phyloP scores from a whole-genome alignment of 2,797 vertebrate species.

The Vipera ursinii region DNA sequence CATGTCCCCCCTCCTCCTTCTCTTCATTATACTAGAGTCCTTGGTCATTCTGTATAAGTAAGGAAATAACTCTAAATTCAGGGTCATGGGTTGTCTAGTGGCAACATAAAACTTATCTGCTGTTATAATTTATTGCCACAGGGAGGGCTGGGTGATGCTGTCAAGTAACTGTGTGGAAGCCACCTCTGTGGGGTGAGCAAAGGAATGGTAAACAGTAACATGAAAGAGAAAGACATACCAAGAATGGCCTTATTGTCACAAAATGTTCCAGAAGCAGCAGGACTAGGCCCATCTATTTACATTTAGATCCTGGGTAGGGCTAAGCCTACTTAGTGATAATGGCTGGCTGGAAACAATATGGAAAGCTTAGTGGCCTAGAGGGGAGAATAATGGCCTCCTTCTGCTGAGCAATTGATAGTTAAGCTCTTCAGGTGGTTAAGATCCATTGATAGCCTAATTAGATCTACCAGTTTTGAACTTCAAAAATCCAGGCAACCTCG shows the following conservation, averaged over 20 bases:
- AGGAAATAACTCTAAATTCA: not conserved
- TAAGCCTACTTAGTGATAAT: not conserved
- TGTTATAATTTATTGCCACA: not conserved
- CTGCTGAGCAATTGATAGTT: not conserved
- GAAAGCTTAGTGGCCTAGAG: not conserved
- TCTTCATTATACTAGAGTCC: not conserved
- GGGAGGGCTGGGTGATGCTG: not conserved
- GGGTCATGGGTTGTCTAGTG: not conserved
- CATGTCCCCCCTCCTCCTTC: too few relatives aligned
- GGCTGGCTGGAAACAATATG: not conserved
- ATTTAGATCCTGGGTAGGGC: not conserved
- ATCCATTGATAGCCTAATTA: not conserved
- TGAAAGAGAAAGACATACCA: not conserved
- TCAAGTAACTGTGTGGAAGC: not conserved
- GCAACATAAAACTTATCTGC: not conserved
- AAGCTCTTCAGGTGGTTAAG: not conserved
- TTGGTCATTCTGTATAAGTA: not conserved
- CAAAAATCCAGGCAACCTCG: not conserved
- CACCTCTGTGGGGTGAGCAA: not conserved
- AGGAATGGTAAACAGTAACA: not conserved
- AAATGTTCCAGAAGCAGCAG: not conserved
- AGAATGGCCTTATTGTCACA: not conserved
- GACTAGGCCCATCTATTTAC: not conserved
- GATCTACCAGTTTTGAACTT: not conserved
- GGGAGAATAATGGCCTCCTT: not conserved